Percentiles rank a stretch among this genome's conserved stretches.
phyloP scores from a whole-genome alignment of 2,797 vertebrate species.

The Gobionotothen gibberifrons region DNA sequence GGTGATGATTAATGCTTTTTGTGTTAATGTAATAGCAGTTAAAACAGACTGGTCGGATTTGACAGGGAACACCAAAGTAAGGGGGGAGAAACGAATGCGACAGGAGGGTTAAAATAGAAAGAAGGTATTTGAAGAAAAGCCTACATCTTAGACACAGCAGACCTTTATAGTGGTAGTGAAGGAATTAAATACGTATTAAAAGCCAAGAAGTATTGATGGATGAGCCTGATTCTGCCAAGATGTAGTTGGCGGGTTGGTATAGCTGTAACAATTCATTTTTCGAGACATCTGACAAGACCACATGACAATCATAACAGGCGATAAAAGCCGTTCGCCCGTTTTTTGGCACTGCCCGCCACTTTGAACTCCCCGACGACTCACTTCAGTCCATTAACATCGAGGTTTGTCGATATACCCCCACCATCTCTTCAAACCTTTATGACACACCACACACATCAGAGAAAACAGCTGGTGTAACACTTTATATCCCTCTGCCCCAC shows the following conservation, averaged over 20 bases:
- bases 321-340: constrained; percentile 68
- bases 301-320: constrained; percentile 64
- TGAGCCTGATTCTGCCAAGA: background rate
- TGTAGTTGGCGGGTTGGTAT: constrained; percentile 20
- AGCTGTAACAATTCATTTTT: constrained; percentile 60
- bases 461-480: constrained; percentile 85
- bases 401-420: constrained; percentile 64
- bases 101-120: background rate
- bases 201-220: constrained; percentile 5
- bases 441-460: constrained; percentile 86
- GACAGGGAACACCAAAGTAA: too few species aligned
- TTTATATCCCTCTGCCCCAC: constrained; percentile 64
- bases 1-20: too few species aligned
- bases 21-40: too few species aligned
- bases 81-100: too few species aligned
- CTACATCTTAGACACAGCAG: background rate
- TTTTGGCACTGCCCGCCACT: constrained; percentile 56
- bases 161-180: background rate
- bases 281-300: constrained; percentile 71
- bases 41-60: too few species aligned
- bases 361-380: constrained; percentile 74
- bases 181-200: constrained; percentile 1
- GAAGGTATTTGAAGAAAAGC: background rate
- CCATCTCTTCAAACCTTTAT: constrained; percentile 75
- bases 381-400: constrained; percentile 81